Evolutionary conservation across 1,140 invertebrate species (phyloP), one percentile per base, ranked within the genome.

Genomic region (Rhagoletis zephyria): DNA sequence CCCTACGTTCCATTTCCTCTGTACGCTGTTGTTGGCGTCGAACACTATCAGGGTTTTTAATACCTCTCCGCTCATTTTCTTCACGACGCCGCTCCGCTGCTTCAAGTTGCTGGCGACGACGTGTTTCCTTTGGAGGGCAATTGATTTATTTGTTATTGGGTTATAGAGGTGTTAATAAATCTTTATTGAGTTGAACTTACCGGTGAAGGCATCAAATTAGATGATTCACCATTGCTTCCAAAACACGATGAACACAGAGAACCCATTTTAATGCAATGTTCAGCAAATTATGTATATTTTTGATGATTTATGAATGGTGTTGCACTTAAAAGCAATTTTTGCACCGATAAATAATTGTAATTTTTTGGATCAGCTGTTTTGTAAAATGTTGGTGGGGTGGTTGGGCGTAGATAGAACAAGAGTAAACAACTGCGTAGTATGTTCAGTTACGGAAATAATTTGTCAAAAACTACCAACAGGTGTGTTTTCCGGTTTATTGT

Each of bases 41-140:
- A 7, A 93, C 90, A 56, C 89, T 91, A 0, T 92, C 90, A 0
- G 90, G 88, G 88, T 93, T 91, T 63, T 90, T 93, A n/a, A 93
- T 90, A 30, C 92, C 92, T 7, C 92, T 88, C 0, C 88, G 86
- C 61, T 93, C 92, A 56, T 90, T 92, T 70, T 93, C 91, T 48
- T 89, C 88, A 1, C 90, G 91, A n/a, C 92, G 89, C 19, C 88
- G 88, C 85, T 93, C 92, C 6, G 92, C 92, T 7, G 92, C 92
- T 30, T 93, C 92, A n/a, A 91, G 65, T 85, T 92, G 91, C 85
- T 92, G 91, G 56, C 87, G 89, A 9, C 92, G 88, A 10, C 92
- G 90, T 59, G 91, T 91, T 87, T 93, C 92, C 92, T 93, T 51
- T 0, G 88, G 59, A 30, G 64, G n/a, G n/a, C 16, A 81, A 88